These are phyloP conservation scores for Charadrius vociferus DNA, from an alignment of 2,113 vertebrate genomes.

Conservation along the genomic window DNA sequence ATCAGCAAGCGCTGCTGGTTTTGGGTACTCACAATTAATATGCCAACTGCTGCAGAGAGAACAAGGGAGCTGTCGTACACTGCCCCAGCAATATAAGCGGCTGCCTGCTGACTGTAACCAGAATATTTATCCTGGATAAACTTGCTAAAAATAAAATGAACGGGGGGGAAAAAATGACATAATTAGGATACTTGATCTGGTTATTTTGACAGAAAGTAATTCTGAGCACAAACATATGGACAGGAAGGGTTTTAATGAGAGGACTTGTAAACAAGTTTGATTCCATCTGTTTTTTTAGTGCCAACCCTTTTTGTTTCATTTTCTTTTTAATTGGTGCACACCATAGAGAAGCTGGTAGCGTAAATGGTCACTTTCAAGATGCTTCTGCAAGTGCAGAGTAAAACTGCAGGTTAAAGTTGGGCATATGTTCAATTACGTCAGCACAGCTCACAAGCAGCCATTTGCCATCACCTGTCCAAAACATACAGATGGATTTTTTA, in stretches of 20 bases:
- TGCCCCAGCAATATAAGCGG: conserved; percentile 76
- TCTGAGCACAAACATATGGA: background rate
- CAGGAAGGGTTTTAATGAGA: background rate
- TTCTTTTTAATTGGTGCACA: background rate
- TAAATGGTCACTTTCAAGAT: background rate
- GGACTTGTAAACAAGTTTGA: background rate
- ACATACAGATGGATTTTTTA: background rate
- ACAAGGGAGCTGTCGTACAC: conserved; percentile 81
- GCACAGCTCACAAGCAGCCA: background rate
- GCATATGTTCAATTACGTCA: background rate
- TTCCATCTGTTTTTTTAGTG: background rate
- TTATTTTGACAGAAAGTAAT: background rate
- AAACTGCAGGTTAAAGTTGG: background rate
- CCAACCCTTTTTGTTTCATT: background rate
- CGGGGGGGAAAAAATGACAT: background rate
- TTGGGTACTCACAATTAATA: conserved; percentile 79
- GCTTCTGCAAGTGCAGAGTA: background rate
- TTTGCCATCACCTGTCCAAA: background rate
- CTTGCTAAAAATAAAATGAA: conserved; percentile 73
- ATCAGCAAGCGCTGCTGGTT: background rate
- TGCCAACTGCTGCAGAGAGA: conserved; percentile 77
- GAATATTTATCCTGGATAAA: conserved; percentile 87
- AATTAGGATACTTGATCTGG: background rate
- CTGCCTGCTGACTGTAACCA: conserved; percentile 81
- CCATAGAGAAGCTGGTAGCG: background rate